Conservation (phyloP, 2,113 vertebrate genomes). For the Gorsachius goisagi region DNA sequence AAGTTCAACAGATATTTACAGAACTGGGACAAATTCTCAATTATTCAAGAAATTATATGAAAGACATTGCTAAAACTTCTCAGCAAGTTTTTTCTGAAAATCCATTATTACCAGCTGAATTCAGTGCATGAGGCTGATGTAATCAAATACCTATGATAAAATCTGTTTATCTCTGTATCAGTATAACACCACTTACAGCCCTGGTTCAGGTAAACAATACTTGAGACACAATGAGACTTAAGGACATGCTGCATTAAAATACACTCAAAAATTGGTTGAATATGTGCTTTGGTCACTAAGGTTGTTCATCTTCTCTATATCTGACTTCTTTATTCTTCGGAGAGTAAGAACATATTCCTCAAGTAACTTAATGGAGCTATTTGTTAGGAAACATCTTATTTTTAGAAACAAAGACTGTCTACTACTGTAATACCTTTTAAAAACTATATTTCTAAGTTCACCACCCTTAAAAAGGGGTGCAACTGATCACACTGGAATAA, state of each 20-base stretch:
- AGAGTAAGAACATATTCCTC: not conserved
- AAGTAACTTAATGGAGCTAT: not conserved
- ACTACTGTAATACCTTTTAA: not conserved
- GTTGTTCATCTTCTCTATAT: not conserved
- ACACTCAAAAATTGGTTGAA: not conserved
- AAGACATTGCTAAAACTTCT: not conserved
- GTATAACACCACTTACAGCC: not conserved
- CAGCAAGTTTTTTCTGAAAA: not conserved
- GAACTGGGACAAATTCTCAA: not conserved
- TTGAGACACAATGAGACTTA: not conserved
- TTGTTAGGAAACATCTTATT: not conserved
- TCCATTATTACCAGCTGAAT: not conserved
- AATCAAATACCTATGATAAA: not conserved
- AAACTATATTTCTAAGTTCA: not conserved
- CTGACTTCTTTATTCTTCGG: not conserved
- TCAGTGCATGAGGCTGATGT: not conserved
- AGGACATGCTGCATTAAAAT: not conserved
- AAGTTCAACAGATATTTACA: not conserved
- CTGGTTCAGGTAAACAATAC: not conserved
- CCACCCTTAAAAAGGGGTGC: not conserved
- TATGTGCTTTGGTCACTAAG: not conserved
- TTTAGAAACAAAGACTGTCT: constrained; percentile 9
- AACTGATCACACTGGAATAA: not conserved
- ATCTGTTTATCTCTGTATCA: not conserved
- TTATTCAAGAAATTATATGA: not conserved